Conservation (phyloP, 2,888 invertebrate species). For the Amblyteles armatorius region DNA sequence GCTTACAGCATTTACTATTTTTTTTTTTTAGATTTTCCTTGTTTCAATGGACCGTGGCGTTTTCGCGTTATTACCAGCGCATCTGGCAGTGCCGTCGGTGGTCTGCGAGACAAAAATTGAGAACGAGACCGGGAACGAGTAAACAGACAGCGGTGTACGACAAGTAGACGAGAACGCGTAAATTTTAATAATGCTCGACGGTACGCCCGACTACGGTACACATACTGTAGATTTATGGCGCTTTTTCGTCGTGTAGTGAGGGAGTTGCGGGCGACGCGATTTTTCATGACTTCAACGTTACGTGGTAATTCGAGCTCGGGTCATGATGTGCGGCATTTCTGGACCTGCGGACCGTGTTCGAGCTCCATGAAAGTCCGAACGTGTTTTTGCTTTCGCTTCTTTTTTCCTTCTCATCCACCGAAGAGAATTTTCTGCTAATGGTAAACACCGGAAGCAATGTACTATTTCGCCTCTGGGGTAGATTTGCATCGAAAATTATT, state of each 20-base stretch:
- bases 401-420: background rate
- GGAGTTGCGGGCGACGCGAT: background rate
- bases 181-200: conserved; percentile 3
- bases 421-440: background rate
- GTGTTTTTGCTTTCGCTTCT: background rate
- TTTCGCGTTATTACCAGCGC: background rate
- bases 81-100: background rate
- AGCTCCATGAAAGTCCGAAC: background rate
- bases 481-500: background rate
- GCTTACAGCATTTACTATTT: background rate
- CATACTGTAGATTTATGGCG: background rate
- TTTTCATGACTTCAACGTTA: conserved; percentile 9
- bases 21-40: background rate
- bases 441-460: background rate
- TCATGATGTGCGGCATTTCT: background rate
- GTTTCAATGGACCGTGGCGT: background rate
- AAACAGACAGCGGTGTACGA: background rate
- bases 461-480: background rate
- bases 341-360: background rate
- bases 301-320: background rate
- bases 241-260: background rate
- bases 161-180: background rate
- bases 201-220: background rate
- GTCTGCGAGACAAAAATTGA: background rate
- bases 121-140: background rate